Evolutionary conservation across 1,140 invertebrate species (phyloP).

Genomic region (Subanguina moxae): DNA sequence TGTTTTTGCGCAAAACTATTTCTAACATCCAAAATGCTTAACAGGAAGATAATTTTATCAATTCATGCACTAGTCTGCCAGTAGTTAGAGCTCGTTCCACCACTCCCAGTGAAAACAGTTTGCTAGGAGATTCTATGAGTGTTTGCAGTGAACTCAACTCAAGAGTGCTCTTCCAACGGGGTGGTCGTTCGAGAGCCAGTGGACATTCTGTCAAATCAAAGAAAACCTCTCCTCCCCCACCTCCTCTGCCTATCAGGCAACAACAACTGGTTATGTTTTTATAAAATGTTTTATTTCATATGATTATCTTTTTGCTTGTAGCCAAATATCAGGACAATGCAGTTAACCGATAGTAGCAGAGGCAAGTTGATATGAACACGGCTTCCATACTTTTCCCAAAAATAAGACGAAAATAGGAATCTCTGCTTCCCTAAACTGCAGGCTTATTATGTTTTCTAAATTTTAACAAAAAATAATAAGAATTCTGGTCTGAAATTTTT

Average conservation of each 20-base stretch:
- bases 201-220: slow-evolving; percentile 20
- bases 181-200: slow-evolving; percentile 16
- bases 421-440: too few species aligned
- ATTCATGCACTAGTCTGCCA: slow-evolving; percentile 8
- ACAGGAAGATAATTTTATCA: neutral
- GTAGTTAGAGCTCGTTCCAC: neutral
- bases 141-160: slow-evolving; percentile 30
- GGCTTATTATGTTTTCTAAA: too few species aligned
- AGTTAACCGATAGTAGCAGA: neutral
- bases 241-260: neutral
- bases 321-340: neutral
- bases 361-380: neutral
- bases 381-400: too few species aligned
- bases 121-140: slow-evolving; percentile 12
- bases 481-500: too few species aligned
- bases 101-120: neutral
- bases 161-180: slow-evolving; percentile 23
- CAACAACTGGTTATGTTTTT: slow-evolving; percentile 13
- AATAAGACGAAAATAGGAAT: too few species aligned
- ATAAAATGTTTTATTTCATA: neutral
- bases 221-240: slow-evolving; percentile 8
- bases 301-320: neutral
- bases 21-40: neutral
- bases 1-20: neutral
- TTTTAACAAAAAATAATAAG: too few species aligned